Base-by-base conservation (phyloP, 2,888 invertebrate species). In the Eutolmus rufibarbis region DNA sequence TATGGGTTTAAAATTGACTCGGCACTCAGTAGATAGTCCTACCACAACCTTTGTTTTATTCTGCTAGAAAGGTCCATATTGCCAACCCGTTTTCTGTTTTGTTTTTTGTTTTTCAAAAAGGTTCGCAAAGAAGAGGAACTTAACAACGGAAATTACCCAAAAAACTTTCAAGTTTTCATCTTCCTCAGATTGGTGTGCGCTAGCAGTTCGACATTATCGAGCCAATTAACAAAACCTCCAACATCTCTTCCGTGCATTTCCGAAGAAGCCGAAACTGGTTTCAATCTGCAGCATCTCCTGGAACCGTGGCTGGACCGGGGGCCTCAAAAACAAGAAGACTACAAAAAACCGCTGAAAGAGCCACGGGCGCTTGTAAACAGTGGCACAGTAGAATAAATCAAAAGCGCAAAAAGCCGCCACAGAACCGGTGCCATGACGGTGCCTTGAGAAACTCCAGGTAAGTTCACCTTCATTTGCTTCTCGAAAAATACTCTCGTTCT, bases 401-500 rank as follows among this genome's bases (percentile, higher is more conserved):
- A 37, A 57, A 57, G 19, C 23, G 57, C 76, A 76, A 37, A 76
- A 31, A 31, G 78, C 78, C 19, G 81, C 23, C 81, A 14, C 51
- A 56, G 46, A 81, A 81, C 34, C 40, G 76, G 37, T n/a, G 76
- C 16, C 7, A 76, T 34, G 76, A 34, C 16, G 37, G 76, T 76
- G 8, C 51, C 51, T 79, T 79, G 14, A 79, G 40, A 78, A 78
- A 34, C 51, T 79, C 28, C 28, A 23, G 34, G 57, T n/a, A 57
- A 57, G 57, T 57, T 57, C 57, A 66, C 82, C 82, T 82, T 82
- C 82, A 82, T 82, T 82, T 82, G 57, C 57, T 56, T 82, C 82
- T 66, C 57, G 66, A 43, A 82, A 78, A 43, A 82, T 82, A 82
- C 82, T 82, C 82, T 82, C 82, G 82, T 82, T 82, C 82, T 82